These are phyloP conservation scores for Solea solea DNA, from an alignment of 2,113 vertebrate genomes.

Conservation along the genomic window DNA sequence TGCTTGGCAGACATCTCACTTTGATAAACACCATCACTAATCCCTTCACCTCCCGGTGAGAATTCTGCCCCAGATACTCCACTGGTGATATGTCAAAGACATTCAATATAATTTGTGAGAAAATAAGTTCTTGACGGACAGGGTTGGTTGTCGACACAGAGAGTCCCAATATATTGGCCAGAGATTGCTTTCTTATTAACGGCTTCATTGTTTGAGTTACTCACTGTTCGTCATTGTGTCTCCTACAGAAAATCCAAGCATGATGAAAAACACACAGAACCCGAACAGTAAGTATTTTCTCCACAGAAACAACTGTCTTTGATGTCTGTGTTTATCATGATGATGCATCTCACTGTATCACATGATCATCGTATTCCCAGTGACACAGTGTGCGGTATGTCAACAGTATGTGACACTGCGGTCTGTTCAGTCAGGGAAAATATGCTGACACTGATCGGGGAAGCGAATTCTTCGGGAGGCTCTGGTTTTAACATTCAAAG, in stretches of 20 bases:
- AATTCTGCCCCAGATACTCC: too few species aligned
- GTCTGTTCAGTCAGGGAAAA: not conserved
- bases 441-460: slow-evolving; percentile 15
- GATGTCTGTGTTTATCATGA: slow-evolving; percentile 3
- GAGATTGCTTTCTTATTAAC: not conserved
- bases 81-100: too few species aligned
- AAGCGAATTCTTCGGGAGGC: slow-evolving; percentile 6
- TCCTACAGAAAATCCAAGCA: slow-evolving; percentile 90
- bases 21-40: too few species aligned
- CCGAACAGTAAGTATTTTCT: slow-evolving; percentile 85
- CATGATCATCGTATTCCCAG: slow-evolving; percentile 18
- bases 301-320: not conserved
- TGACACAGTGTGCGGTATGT: slow-evolving; percentile 19
- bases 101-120: too few species aligned
- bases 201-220: slow-evolving; percentile 17
- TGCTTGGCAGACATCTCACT: too few species aligned
- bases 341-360: slow-evolving; percentile 14
- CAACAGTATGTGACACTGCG: slow-evolving; percentile 18
- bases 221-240: slow-evolving; percentile 32
- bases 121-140: too few species aligned
- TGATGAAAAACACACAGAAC: slow-evolving; percentile 89
- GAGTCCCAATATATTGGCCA: too few species aligned
- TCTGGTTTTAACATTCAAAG: slow-evolving; percentile 26
- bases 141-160: too few species aligned
- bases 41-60: too few species aligned